Evolutionary conservation across 2,888 invertebrate species (phyloP), one percentile per base, ranked within the genome.

Genomic region (Acanthosepion esculentum): DNA sequence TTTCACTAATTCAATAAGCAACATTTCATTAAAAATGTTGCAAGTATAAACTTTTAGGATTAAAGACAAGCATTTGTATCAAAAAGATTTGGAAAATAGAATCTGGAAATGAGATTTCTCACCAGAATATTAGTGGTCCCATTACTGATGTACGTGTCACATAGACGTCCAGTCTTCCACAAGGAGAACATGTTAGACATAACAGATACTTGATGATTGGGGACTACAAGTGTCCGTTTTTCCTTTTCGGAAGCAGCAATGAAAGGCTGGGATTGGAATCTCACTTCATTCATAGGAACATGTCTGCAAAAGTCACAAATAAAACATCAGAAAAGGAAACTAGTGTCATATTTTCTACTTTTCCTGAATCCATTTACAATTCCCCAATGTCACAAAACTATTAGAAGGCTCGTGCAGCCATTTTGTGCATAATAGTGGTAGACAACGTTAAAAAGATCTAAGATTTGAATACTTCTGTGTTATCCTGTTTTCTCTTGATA

Each of bases 101-200:
- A 23, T 23, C 20, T 59, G 59, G 20, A 59, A 59, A 59, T 26
- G 59, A 23, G 0, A 20, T 59, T 93, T n/a, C 93, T 53, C 41
- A 93, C 93, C 50, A 93, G 29, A 53, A 93, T 48, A 93, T 93
- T 93, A 53, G 93, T 93, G 53, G 93, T 93, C 15, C 93, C 93
- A 93, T 93, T 93, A 93, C 93, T 93, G n/a, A 93, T 93, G 20
- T 93, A 93, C 10, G 93, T 53, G 29, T 93, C 93, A 93, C 93
- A 93, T 29, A 93, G 53, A 93, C 93, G 93, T 53, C 93, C 93
- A n/a, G 53, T 53, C 53, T 93, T 93, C 93, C 93, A 93, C 53
- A 93, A 53, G 26, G 93, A 93, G n/a, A 93, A 93, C 53, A 93
- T 48, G 29, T 93, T 93, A n/a, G 93, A 93, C 93, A 93, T 93